phyloP scores from a whole-genome alignment of 2,888 invertebrate genomes.

The Electrophaes corylata region DNA sequence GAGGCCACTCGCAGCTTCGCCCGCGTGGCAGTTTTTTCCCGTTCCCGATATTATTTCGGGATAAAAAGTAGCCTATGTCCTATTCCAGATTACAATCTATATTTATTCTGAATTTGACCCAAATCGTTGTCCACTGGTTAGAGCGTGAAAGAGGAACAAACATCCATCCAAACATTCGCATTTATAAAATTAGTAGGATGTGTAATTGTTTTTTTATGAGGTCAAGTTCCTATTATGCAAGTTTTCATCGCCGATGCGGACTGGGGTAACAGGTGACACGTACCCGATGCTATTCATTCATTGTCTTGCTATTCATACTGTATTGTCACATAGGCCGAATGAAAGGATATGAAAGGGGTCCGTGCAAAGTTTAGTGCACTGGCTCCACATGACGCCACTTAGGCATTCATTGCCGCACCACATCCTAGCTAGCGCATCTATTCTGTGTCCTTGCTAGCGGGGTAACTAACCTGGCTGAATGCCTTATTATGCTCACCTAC shows the following conservation, averaged over 20 bases:
- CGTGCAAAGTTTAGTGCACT: constrained; percentile 26
- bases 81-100: too few relatives aligned
- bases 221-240: constrained; percentile 20
- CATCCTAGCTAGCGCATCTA: constrained; percentile 26
- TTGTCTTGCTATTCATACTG: constrained; percentile 69
- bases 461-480: constrained; percentile 71
- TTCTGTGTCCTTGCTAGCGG: constrained; percentile 48
- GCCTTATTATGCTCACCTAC: constrained; percentile 37
- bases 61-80: too few relatives aligned
- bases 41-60: too few relatives aligned
- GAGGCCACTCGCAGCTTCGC: too few relatives aligned
- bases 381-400: constrained; percentile 61
- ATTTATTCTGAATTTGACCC: too few relatives aligned
- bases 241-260: constrained; percentile 39
- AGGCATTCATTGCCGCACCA: constrained; percentile 66
- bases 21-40: too few relatives aligned
- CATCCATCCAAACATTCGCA: too few relatives aligned
- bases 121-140: too few relatives aligned
- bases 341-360: constrained; percentile 51
- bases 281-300: constrained; percentile 63
- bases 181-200: too few relatives aligned
- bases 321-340: constrained; percentile 62
- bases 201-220: constrained; percentile 10
- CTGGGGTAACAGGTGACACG: constrained; percentile 76
- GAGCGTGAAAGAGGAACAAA: too few relatives aligned